phyloP scores from a whole-genome alignment of 2,888 invertebrate genomes.

The Cacoxenus indagator region DNA sequence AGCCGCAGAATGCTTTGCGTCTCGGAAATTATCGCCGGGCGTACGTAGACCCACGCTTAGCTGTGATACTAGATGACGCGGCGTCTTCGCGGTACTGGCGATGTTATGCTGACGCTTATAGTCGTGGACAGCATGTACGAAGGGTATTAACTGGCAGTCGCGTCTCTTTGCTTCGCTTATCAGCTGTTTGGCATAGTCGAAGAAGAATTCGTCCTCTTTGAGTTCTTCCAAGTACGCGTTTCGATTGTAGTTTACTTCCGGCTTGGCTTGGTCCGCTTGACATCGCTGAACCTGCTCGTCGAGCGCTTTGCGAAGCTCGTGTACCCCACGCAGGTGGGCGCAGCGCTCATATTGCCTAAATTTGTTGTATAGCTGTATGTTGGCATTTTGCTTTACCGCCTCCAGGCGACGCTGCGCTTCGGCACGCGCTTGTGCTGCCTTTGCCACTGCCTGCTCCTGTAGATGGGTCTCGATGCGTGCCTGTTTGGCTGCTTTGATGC shows the following conservation, averaged over 20 bases:
- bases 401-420: constrained; percentile 24
- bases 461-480: constrained; percentile 60
- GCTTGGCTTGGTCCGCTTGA: constrained; percentile 47
- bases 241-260: constrained; percentile 48
- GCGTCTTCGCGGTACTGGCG: constrained; percentile 51
- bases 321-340: constrained; percentile 40
- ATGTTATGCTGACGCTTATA: constrained; percentile 61
- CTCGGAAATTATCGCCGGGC: constrained; percentile 46
- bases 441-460: constrained; percentile 54
- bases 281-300: constrained; percentile 53
- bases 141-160: constrained; percentile 56
- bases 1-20: neutral
- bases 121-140: constrained; percentile 52
- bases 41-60: constrained; percentile 57
- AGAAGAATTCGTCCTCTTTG: constrained; percentile 50
- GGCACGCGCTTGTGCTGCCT: constrained; percentile 42
- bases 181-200: constrained; percentile 50
- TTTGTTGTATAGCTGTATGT: constrained; percentile 44
- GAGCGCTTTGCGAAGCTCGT: constrained; percentile 37
- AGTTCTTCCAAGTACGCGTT: constrained; percentile 50
- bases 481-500: constrained; percentile 53
- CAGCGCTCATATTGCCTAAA: constrained; percentile 44
- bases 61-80: constrained; percentile 59
- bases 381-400: constrained; percentile 1
- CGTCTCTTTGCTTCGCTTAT: constrained; percentile 48